Base-by-base conservation (phyloP, 2,888 invertebrate genomes). In the Sthenelais limicola region DNA sequence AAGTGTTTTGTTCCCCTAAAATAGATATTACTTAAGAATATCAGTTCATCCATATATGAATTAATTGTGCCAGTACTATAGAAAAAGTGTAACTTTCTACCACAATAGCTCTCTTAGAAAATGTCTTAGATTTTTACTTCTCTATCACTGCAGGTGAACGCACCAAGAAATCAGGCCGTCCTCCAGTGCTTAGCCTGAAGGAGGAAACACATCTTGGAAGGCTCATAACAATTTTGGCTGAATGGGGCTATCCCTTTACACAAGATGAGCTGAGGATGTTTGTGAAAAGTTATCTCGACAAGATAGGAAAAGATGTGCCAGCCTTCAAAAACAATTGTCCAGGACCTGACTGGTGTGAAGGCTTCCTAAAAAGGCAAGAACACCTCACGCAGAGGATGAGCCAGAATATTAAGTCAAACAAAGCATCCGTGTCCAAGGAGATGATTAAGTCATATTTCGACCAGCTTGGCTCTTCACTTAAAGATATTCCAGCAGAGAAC, bases 351-450 rank as follows among this genome's bases (percentile, higher is more conserved):
- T 51, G 51, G 51, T 4, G 7, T 51, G 7, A 9, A 9, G 7
- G 51, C n/a, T 51, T 51, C n/a, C 21, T 51, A 5, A 51, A 51
- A 51, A 4, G 51, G 18, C 51, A 51, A 7, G 4, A 51, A 51
- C 5, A 9, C 18, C 51, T 51, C 7, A 9, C 7, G 21, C 51
- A 9, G n/a, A 4, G 51, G 26, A 51, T 51, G 51, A 24, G 51
- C 51, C 51, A 51, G 26, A 51, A 51, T 26, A 51, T 51, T 26
- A 9, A 4, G 7, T 4, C 7, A 18, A 9, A 18, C 5, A 4
- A 18, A 18, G 51, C 51, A 18, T 7, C 7, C 21, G 51, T 51
- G 7, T 9, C 7, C n/a, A 21, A 21, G 21, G n/a, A 51, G 5
- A 9, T 4, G 4, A 4, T 51, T 7, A 21, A 18, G 51, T 7